Conservation (phyloP, 1,140 invertebrate species). For the Adoxophyes honmai region DNA sequence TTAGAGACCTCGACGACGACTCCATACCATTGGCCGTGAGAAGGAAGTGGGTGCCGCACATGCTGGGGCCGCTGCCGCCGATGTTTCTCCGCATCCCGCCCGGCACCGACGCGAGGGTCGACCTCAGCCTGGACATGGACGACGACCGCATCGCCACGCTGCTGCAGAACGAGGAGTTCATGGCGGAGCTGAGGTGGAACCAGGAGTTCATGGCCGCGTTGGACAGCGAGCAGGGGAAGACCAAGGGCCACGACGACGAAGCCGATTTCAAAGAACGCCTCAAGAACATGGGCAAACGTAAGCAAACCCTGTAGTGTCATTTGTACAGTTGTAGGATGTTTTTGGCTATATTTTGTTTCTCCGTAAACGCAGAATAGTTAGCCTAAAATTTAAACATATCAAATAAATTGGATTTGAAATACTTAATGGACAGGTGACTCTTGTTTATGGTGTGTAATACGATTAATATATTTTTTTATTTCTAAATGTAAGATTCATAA, state of each 20-base stretch:
- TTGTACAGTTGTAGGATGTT: too few species aligned
- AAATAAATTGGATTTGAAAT: too few species aligned
- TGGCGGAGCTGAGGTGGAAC: constrained; percentile 91
- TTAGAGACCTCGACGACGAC: constrained; percentile 59
- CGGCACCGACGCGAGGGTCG: constrained; percentile 57
- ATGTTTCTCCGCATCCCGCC: constrained; percentile 85
- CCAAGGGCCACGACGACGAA: constrained; percentile 84
- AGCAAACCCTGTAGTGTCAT: too few species aligned
- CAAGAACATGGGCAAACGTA: constrained; percentile 92
- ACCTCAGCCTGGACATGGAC: constrained; percentile 69
- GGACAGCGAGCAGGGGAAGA: constrained; percentile 83
- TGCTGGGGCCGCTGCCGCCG: constrained; percentile 88
- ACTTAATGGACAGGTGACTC: too few species aligned
- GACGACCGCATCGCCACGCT: constrained; percentile 92
- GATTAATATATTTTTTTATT: too few species aligned
- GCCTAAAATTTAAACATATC: too few species aligned
- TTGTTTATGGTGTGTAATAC: too few species aligned
- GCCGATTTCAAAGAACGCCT: constrained; percentile 89
- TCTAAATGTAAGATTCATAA: too few species aligned
- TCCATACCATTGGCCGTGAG: constrained; percentile 58
- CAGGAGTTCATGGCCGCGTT: constrained; percentile 93
- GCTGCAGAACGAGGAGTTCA: constrained; percentile 95
- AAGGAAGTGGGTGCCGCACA: constrained; percentile 87
- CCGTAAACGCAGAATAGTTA: too few species aligned
- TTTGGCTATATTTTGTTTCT: too few species aligned